Evolutionary conservation across 92 coral and sea anemone genomes (phyloP).

Genomic region (Isaurus tuberculatus): DNA sequence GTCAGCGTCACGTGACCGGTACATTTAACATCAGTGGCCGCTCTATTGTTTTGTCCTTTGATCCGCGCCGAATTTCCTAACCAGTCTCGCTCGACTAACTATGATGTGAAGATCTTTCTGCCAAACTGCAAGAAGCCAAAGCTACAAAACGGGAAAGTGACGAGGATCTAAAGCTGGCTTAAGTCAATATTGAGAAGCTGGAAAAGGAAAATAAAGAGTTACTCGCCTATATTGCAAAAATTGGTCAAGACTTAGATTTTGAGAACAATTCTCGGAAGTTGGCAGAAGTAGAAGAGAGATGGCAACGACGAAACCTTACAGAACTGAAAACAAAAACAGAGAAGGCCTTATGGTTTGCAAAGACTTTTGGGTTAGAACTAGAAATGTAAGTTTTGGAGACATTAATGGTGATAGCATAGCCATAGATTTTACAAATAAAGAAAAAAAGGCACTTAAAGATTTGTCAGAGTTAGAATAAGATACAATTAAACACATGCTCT

Average conservation of each 20-base stretch:
- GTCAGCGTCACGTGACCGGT: too few relatives aligned
- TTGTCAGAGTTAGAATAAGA: slow-evolving; percentile 58
- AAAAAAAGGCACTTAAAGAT: slow-evolving; percentile 51
- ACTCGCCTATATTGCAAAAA: slow-evolving; percentile 34
- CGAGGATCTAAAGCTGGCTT: too few relatives aligned
- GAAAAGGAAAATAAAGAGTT: too few relatives aligned
- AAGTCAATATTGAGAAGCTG: slow-evolving; percentile 42
- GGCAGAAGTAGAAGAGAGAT: slow-evolving; percentile 57
- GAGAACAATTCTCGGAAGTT: slow-evolving; percentile 44
- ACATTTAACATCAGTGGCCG: too few relatives aligned
- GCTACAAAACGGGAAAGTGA: slow-evolving; percentile 35
- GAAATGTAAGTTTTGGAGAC: slow-evolving; percentile 40
- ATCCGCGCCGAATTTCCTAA: too few relatives aligned
- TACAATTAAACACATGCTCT: slow-evolving; percentile 56
- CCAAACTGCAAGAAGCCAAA: slow-evolving; percentile 23
- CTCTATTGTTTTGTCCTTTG: too few relatives aligned
- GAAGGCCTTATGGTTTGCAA: too few relatives aligned
- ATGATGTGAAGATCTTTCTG: slow-evolving; percentile 53
- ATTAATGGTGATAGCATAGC: slow-evolving; percentile 25
- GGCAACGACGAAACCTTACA: too few relatives aligned
- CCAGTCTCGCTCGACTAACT: too few relatives aligned
- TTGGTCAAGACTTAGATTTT: slow-evolving; percentile 40
- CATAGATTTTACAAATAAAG: too few relatives aligned
- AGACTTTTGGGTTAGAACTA: slow-evolving; percentile 64
- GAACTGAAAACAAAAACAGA: too few relatives aligned